These are phyloP conservation scores for Anarsia innoxiella DNA, from an alignment of 2,888 invertebrate genomes.

Conservation along the genomic window DNA sequence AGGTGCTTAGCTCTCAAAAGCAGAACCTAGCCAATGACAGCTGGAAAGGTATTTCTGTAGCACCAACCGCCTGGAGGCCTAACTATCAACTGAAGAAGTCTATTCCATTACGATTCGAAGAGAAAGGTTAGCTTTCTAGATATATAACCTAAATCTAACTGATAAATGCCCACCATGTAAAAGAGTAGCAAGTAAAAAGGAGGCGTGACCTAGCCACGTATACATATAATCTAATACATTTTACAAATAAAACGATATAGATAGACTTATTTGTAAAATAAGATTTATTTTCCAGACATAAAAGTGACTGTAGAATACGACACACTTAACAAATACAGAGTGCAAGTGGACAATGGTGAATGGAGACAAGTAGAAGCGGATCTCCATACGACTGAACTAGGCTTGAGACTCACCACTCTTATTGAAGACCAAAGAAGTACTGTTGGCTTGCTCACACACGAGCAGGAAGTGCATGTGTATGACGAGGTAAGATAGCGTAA, in stretches of 20 bases:
- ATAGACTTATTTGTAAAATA: too few relatives aligned
- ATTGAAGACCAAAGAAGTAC: conserved; percentile 45
- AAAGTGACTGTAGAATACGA: conserved; percentile 74
- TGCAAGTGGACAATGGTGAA: conserved; percentile 63
- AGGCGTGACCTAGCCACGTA: too few relatives aligned
- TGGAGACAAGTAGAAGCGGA: conserved; percentile 69
- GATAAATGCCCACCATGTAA: too few relatives aligned
- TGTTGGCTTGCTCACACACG: conserved; percentile 48
- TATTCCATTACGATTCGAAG: conserved; percentile 77
- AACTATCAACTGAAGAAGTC: conserved; percentile 77
- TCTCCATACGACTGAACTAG: conserved; percentile 31
- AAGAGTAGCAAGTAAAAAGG: too few relatives aligned
- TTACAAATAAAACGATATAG: too few relatives aligned
- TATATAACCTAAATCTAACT: too few relatives aligned
- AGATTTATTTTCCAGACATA: conserved; percentile 48
- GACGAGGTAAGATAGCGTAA: conserved; percentile 54
- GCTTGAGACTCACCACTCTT: conserved; percentile 39
- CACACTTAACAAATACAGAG: conserved; percentile 42
- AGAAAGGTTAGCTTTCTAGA: conserved; percentile 64
- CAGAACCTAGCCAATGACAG: conserved; percentile 34
- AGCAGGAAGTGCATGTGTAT: conserved; percentile 56
- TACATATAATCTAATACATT: too few relatives aligned
- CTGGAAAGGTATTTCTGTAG: conserved; percentile 60
- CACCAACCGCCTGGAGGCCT: conserved; percentile 68
- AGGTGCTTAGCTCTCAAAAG: conserved; percentile 46